phyloP scores from a whole-genome alignment of 2,113 vertebrate genomes.

The Eptesicus fuscus region DNA sequence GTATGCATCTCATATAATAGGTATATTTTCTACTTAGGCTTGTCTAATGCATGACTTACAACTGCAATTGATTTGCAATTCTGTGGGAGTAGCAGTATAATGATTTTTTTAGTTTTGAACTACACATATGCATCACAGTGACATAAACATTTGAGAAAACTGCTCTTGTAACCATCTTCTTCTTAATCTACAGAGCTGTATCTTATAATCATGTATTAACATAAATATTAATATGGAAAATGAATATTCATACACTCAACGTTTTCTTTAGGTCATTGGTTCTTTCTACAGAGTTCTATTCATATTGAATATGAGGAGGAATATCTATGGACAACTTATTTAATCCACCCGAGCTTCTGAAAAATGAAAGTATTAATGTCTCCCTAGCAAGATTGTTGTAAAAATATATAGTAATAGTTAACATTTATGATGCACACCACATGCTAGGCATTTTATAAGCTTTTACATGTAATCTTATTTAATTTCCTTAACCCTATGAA shows the following conservation, averaged over 20 bases:
- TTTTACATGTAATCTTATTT: background rate
- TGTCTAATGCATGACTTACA: conserved; percentile 62
- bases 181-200: conserved; percentile 1
- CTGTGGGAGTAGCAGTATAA: conserved; percentile 62
- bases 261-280: background rate
- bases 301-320: background rate
- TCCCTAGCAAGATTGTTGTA: background rate
- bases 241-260: background rate
- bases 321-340: background rate
- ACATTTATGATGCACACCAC: background rate
- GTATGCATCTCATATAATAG: background rate
- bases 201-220: background rate
- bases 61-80: conserved; percentile 66
- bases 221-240: background rate
- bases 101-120: conserved; percentile 64
- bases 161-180: conserved; percentile 24
- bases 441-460: background rate
- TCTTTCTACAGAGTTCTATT: background rate
- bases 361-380: background rate
- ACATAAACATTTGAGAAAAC: conserved; percentile 43
- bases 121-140: conserved; percentile 43
- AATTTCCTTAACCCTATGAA: background rate
- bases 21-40: conserved; percentile 48
- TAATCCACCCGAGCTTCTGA: background rate
- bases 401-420: background rate